Evolutionary conservation across 2,797 vertebrate species (phyloP).

Genomic region (Podarcis lilfordi): DNA sequence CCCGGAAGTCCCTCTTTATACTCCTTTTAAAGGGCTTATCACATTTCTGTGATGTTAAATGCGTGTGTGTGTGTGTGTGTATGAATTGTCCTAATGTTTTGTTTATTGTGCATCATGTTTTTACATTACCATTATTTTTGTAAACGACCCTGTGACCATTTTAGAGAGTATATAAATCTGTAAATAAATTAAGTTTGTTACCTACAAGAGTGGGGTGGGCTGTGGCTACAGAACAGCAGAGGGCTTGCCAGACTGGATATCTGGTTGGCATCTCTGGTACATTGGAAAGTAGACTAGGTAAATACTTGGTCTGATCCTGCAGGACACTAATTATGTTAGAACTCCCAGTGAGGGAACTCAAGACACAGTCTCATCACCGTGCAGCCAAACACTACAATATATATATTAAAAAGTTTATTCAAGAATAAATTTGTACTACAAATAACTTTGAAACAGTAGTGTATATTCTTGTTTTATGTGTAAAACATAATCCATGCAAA

Average conservation of each 20-base stretch:
- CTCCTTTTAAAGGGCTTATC: too few relatives aligned
- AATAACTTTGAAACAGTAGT: background rate
- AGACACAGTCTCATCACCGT: background rate
- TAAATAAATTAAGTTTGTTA: background rate
- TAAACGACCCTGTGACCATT: too few relatives aligned
- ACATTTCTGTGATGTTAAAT: too few relatives aligned
- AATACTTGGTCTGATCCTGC: background rate
- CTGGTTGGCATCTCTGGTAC: background rate
- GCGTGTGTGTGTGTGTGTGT: too few relatives aligned
- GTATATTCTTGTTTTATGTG: background rate
- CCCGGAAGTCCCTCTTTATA: too few relatives aligned
- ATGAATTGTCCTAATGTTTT: too few relatives aligned
- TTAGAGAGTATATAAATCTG: background rate
- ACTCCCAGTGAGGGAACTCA: too few relatives aligned
- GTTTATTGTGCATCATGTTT: too few relatives aligned
- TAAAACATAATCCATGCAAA: constrained; percentile 13
- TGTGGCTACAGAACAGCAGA: background rate
- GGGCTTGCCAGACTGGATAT: background rate
- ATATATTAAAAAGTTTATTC: constrained; percentile 12
- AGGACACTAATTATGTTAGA: background rate
- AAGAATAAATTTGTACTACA: background rate
- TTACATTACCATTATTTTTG: too few relatives aligned
- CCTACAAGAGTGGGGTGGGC: background rate
- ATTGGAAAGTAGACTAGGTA: background rate
- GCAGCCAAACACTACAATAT: background rate